A percentile compares a stretch with the other conserved stretches of the same genome.
These are phyloP conservation scores for Bos taurus DNA, from an alignment of 2,113 vertebrate genomes.

Conservation along the genomic window DNA sequence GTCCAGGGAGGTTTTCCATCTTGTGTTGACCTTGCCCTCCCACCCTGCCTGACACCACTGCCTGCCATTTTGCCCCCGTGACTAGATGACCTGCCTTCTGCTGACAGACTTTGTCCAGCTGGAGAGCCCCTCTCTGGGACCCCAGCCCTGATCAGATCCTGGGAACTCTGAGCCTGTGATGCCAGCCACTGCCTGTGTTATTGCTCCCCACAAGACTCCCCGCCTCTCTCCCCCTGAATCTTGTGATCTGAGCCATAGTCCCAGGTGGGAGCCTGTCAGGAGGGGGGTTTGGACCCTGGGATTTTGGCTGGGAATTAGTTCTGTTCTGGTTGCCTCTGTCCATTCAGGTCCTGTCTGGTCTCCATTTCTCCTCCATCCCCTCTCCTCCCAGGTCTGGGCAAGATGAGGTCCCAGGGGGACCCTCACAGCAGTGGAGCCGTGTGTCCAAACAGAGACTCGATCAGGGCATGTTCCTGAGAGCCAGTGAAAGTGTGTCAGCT, in stretches of 20 bases:
- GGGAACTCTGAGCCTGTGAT: too few species aligned
- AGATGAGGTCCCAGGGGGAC: not conserved
- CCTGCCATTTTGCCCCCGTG: rapidly evolving
- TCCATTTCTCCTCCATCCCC: not conserved
- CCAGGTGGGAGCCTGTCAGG: not conserved
- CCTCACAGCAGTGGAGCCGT: not conserved
- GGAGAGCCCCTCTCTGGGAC: not conserved
- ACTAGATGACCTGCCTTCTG: not conserved
- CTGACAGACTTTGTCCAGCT: not conserved
- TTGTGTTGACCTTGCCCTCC: rapidly evolving
- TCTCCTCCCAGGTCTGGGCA: not conserved
- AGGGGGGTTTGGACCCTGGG: not conserved
- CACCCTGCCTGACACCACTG: not conserved
- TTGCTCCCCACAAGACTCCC: not conserved
- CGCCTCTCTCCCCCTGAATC: not conserved
- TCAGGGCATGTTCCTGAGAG: not conserved
- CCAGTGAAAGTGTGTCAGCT: not conserved
- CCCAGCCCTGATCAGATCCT: not conserved
- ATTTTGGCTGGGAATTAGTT: not conserved
- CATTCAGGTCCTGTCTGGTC: not conserved
- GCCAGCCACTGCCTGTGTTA: not conserved
- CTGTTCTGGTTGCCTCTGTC: not conserved
- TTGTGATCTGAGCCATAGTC: not conserved
- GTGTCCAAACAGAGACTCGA: not conserved
- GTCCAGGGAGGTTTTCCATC: not conserved